phyloP scores from a whole-genome alignment of 2,113 vertebrate genomes.

The Seriola aureovittata region DNA sequence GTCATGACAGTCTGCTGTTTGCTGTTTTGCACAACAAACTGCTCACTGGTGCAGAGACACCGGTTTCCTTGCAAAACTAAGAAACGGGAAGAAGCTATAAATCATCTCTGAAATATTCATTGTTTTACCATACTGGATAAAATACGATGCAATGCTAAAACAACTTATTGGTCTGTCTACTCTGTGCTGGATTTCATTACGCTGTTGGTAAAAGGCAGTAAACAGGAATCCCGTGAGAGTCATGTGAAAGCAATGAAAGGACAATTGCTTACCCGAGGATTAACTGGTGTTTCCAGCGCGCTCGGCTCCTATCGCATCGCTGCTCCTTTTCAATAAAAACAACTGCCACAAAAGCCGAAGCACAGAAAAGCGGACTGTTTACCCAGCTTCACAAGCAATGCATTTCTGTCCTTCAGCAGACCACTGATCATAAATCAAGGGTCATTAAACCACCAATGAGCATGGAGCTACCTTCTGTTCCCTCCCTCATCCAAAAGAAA shows the following conservation, averaged over 20 bases:
- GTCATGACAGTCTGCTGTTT: background rate
- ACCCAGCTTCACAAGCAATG: conserved; percentile 2
- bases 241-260: conserved; percentile 1
- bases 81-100: background rate
- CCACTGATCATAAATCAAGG: conserved; percentile 20
- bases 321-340: background rate
- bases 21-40: conserved; percentile 29
- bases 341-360: background rate
- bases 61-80: background rate
- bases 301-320: conserved; percentile 3
- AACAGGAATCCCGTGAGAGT: conserved; percentile 35
- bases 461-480: accelerated
- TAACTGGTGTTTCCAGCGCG: background rate
- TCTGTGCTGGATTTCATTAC: too few species aligned
- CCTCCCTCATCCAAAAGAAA: background rate
- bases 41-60: background rate
- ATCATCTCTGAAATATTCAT: background rate
- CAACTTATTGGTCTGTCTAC: too few species aligned
- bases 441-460: conserved; percentile 28
- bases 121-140: too few species aligned
- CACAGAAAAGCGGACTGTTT: background rate
- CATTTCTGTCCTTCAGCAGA: conserved; percentile 25
- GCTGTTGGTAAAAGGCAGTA: background rate
- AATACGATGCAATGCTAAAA: background rate
- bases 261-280: conserved; percentile 51